These are phyloP conservation scores for Trichonephila clavipes DNA, from an alignment of 1,140 invertebrate genomes.

Conservation along the genomic window DNA sequence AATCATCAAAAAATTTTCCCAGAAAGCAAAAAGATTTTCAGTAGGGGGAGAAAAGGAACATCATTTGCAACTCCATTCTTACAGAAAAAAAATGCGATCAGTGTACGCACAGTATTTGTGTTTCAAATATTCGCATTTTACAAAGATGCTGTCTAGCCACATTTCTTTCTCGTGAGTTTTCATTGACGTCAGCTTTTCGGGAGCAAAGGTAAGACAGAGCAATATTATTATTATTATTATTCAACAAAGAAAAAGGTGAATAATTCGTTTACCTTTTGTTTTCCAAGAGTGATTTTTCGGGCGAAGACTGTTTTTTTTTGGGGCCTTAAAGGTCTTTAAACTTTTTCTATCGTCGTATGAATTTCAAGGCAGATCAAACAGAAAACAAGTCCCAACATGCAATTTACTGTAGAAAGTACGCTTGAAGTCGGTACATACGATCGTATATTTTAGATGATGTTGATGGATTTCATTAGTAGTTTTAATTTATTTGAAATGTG, in stretches of 20 bases:
- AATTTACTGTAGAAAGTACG: too few species aligned
- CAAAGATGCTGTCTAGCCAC: background rate
- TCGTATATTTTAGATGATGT: too few species aligned
- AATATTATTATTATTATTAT: background rate
- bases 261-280: constrained; percentile 9
- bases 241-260: background rate
- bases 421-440: too few species aligned
- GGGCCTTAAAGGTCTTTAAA: background rate
- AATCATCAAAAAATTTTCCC: too few species aligned
- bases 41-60: background rate
- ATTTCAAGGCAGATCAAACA: background rate
- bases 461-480: too few species aligned
- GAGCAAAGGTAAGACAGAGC: background rate
- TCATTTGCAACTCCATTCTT: background rate
- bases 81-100: background rate
- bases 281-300: background rate
- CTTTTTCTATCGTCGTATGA: background rate
- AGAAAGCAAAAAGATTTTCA: background rate
- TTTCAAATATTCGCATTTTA: background rate
- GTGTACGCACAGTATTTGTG: background rate
- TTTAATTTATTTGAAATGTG: too few species aligned
- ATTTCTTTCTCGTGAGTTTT: background rate
- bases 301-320: background rate
- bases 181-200: background rate
- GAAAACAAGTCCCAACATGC: background rate